Base-by-base conservation (phyloP, 2,888 invertebrate species). In the Clusia tigrina region DNA sequence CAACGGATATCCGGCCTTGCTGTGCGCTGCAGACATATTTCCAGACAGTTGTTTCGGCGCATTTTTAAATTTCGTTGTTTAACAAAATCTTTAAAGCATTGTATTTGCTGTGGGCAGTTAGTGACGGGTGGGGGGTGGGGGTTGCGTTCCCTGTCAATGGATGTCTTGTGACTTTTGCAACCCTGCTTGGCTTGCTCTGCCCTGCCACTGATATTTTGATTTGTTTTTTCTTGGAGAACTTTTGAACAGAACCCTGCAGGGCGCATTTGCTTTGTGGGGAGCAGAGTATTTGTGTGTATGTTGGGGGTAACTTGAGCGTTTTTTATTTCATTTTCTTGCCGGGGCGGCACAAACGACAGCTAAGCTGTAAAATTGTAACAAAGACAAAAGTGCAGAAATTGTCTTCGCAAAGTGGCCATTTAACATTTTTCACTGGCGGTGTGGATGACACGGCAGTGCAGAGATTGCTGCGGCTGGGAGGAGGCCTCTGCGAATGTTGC, bases 1-100 rank as follows among this genome's bases (percentile, higher is more conserved):
- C 6, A 42, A 18, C 76, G 78, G 74, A 79, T 79, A 77, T 78
- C 79, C 78, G 73, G 76, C 71, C 75, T 76, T 76, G 69, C 61
- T 62, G 42, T 64, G 51, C 65, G 60, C 54, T 46, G 26, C 42
- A 53, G 59, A 59, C 59, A 59, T 24, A 42, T 42, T 42, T 42
- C n/a, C 12, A 5, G n/a, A 42, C 10, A 32, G 32, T 32, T 32
- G 32, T 32, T 32, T 6, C 32, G 32, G 32, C 6, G 42, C n/a
- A 17, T 42, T 15, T 42, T 42, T 42, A 12, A n/a, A n/a, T 42
- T 5, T 42, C n/a, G 42, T 42, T 42, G 42, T 42, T 42, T 15
- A 42, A 42, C 6, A 42, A 3, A 10, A 10, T 6, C 3, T 42
- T 15, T 10, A 42, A 17, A 42, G 42, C 3, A 10, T 15, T 15